A percentile compares a stretch with the other conserved stretches of the same genome.
Conservation (phyloP, 2,888 invertebrate species). For the Helleia helle region DNA sequence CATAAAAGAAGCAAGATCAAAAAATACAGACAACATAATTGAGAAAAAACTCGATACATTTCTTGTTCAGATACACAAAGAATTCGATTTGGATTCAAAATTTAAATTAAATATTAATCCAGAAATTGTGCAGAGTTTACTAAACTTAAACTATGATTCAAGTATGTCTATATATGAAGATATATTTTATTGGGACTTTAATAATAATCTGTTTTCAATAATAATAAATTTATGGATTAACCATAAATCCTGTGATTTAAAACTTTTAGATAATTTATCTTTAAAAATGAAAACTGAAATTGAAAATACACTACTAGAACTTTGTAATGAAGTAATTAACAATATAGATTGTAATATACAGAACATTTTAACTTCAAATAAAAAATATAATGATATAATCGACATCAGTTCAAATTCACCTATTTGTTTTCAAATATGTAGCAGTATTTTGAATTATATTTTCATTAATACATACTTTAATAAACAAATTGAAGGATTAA, state of each 20-base stretch:
- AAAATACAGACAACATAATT: conserved; percentile 17
- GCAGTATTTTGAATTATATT: conserved; percentile 40
- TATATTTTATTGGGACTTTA: conserved; percentile 36
- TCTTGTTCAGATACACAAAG: conserved; percentile 38
- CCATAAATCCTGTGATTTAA: conserved; percentile 17
- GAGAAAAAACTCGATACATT: conserved; percentile 43
- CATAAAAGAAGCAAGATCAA: conserved; percentile 18
- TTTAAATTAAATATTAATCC: conserved; percentile 32
- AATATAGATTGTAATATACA: conserved; percentile 25
- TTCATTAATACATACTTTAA: conserved; percentile 43
- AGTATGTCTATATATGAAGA: conserved; percentile 29
- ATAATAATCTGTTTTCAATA: conserved; percentile 21
- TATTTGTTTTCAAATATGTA: conserved; percentile 50
- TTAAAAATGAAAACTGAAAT: conserved; percentile 48
- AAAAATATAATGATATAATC: conserved; percentile 28
- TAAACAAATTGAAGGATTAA: conserved; percentile 31
- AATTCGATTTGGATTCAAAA: conserved; percentile 31
- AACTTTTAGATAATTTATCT: conserved; percentile 34
- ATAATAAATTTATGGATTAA: conserved; percentile 41
- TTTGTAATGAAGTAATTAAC: conserved; percentile 28
- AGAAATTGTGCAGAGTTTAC: conserved; percentile 47
- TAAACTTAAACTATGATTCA: conserved; percentile 38
- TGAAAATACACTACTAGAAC: conserved; percentile 36
- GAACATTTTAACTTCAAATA: conserved; percentile 24
- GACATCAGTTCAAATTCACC: conserved; percentile 37